Percentiles rank a stretch among this genome's conserved stretches.
Conservation (phyloP, 2,113 vertebrate species). For the Canis aureus region DNA sequence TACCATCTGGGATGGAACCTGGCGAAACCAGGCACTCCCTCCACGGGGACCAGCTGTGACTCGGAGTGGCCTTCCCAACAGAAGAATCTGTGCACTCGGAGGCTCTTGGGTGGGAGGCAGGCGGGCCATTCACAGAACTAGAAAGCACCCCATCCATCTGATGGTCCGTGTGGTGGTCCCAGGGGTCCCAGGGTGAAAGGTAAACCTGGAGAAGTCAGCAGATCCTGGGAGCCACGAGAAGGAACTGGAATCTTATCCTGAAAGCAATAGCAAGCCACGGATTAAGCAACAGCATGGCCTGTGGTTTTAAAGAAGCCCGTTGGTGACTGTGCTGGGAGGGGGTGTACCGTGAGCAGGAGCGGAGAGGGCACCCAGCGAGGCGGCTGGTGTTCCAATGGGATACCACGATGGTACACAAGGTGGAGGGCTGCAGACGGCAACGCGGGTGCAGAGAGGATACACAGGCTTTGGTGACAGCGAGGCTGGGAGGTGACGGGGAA, state of each 20-base stretch:
- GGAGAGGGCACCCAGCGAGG: too few relatives aligned
- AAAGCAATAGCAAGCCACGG: not conserved
- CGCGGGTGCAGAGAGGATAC: fast-evolving
- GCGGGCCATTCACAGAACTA: not conserved
- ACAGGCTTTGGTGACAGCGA: not conserved
- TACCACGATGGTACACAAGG: fast-evolving
- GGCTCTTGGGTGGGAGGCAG: not conserved
- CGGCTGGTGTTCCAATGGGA: too few relatives aligned
- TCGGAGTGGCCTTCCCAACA: not conserved
- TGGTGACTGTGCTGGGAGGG: not conserved
- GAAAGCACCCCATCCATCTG: not conserved
- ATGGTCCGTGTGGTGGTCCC: not conserved
- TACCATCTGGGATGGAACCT: not conserved
- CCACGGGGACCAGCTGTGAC: not conserved
- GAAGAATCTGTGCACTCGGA: not conserved
- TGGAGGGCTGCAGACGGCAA: fast-evolving
- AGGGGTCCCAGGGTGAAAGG: not conserved
- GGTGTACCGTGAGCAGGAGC: not conserved
- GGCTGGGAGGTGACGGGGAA: not conserved
- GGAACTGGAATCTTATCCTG: not conserved
- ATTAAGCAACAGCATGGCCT: not conserved
- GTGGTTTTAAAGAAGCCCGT: not conserved
- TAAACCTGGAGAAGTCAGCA: not conserved
- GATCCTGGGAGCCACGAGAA: not conserved
- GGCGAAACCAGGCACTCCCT: too few relatives aligned